Evolutionary conservation across 2,113 vertebrate genomes (phyloP), one percentile per base, ranked within the genome.

Genomic region (Gymnarchus niloticus): DNA sequence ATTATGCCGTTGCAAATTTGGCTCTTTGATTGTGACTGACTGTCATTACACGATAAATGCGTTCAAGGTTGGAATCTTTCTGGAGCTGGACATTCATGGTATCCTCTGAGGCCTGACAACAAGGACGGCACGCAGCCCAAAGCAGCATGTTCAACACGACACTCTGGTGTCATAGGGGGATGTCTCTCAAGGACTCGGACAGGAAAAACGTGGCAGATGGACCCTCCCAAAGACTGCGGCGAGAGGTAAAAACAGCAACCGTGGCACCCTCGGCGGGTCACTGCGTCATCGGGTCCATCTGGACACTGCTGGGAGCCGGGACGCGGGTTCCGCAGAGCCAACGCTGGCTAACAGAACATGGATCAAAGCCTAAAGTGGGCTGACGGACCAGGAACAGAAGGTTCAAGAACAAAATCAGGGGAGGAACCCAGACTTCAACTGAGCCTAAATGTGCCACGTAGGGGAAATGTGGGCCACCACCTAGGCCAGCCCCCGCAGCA

Each of bases 281-380:
- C 65, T 78, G 41, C 91, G 89, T 88, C 85, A 25, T 80, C 59
- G 6, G 78, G 77, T 52, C 17, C 9, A 87, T 84, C 56, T 51
- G 86, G 14, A 3, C 65, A 56, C 59, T 12, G 76, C 85, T 46
- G 87, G 23, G 65, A 83, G 81, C 61, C 86, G 85, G 80, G 87
- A 81, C 87, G 91, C 54, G 89, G 89, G 89, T 88, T 91, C 82
- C 81, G 52, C 84, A 80, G 89, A 88, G 88, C 89, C 85, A 90
- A 0, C 88, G 89, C 88, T 86, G 89, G 87, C 89, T 87, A 59
- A 82, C 52, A 51, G 77, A 77, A 76, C 83, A 83, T 87, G 65
- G 49, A 25, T 51, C 10, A 3, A 69, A 46, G 77, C 88, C 73
- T 28, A 56, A 9, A 87, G 83, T 37, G 28, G 54, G 25, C 83